Evolutionary conservation across 2,888 invertebrate species (phyloP).

Genomic region (Dexiosoma caninum): DNA sequence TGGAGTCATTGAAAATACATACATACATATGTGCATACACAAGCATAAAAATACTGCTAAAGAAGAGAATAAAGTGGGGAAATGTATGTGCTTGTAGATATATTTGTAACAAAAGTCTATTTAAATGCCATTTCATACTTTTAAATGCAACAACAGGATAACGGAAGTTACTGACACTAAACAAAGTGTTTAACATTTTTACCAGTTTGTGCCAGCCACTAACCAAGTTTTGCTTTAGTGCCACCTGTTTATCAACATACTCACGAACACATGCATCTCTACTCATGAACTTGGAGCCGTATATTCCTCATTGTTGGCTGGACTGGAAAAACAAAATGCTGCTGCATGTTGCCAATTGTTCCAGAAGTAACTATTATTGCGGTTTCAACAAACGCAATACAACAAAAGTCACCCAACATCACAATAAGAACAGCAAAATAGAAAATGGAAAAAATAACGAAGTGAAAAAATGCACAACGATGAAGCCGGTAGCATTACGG

Average conservation of each 20-base stretch:
- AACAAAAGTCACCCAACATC: slow-evolving; percentile 69
- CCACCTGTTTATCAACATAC: slow-evolving; percentile 46
- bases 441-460: slow-evolving; percentile 47
- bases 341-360: slow-evolving; percentile 48
- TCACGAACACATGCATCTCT: background rate
- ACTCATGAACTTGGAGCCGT: background rate
- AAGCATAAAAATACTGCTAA: slow-evolving; percentile 6
- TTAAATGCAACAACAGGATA: slow-evolving; percentile 62
- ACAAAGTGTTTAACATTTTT: slow-evolving; percentile 76
- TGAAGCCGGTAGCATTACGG: slow-evolving; percentile 12
- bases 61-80: background rate
- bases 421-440: slow-evolving; percentile 63
- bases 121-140: slow-evolving; percentile 61
- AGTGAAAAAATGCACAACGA: slow-evolving; percentile 53
- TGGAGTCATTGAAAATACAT: slow-evolving; percentile 60
- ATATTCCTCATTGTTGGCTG: slow-evolving; percentile 31
- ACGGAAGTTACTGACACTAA: slow-evolving; percentile 74
- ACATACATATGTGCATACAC: no score
- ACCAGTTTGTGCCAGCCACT: slow-evolving; percentile 60
- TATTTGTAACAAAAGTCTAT: slow-evolving; percentile 56
- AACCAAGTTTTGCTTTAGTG: slow-evolving; percentile 43
- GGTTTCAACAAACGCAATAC: slow-evolving; percentile 66
- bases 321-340: slow-evolving; percentile 47
- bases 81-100: no score
- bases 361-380: slow-evolving; percentile 68